Base-by-base conservation (phyloP, 1,140 invertebrate genomes). In the Aphis craccivora region DNA sequence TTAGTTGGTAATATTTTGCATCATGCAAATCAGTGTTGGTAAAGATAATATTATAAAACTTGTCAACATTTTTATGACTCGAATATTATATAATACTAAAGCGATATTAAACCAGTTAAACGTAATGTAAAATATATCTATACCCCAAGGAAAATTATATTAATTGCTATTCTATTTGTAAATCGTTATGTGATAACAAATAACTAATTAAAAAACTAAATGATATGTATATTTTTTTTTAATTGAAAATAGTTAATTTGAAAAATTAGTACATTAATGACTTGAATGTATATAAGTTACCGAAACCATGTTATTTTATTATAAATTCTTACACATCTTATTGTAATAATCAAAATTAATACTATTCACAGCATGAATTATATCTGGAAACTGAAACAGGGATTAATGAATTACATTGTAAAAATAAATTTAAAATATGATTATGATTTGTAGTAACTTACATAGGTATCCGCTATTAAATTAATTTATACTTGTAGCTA, bases 21-120 rank as follows among this genome's bases (percentile, higher is more conserved):
- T 76, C n/a, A 76, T n/a, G n/a, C 60, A 67, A 67, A 67, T 60
- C 30, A n/a, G 25, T 67, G 60, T 6, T 14, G 14, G 30, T 14
- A 76, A 76, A 76, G 60, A 14, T n/a, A 76, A 76, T 76, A 76
- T 76, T 35, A n/a, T 76, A 76, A n/a, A 76, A 76, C 60, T n/a
- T 76, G 30, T 76, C 60, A 76, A 76, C n/a, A 76, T 23, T 4
- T n/a, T 76, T 14, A n/a, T 76, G n/a, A 76, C 14, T 76, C 18
- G 30, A 76, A 76, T 76, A 76, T 76, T 18, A n/a, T 76, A 76
- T n/a, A n/a, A 76, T n/a, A 67, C 60, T 67, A n/a, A 67, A 67
- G 4, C 14, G n/a, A 18, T 76, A 14, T 76, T 0, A 11, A 76
- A 76, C 14, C 14, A 76, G 60, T 76, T 18, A 76, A 67, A 67